Evolutionary conservation across 2,113 vertebrate species (phyloP).

Genomic region (Gadus macrocephalus): DNA sequence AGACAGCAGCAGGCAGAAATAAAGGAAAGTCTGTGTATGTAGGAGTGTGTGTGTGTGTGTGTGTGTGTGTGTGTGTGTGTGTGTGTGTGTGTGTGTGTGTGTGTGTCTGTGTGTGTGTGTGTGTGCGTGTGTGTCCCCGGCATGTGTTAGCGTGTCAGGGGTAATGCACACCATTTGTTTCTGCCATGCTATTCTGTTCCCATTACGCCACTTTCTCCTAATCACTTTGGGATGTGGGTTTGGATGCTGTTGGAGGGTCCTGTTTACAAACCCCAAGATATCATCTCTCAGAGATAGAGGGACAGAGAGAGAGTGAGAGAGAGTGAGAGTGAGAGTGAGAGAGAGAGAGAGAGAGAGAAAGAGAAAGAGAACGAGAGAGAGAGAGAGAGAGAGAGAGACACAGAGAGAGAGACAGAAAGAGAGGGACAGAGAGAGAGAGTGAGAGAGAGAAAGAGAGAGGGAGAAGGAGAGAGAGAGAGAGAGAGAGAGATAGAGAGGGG

Average conservation of each 20-base stretch:
- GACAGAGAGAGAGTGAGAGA: not conserved
- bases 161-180: constrained; percentile 29
- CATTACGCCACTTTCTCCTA: constrained; percentile 33
- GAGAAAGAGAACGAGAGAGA: no score
- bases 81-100: not conserved
- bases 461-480: constrained; percentile 3
- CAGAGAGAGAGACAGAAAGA: no score
- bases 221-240: constrained; percentile 29
- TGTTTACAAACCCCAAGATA: constrained; percentile 47
- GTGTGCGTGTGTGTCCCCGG: not conserved
- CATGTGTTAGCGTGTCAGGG: not conserved
- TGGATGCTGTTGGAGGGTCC: constrained; percentile 9
- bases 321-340: no score
- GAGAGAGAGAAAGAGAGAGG: no score
- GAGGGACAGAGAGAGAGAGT: not conserved
- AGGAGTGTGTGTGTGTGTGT: not conserved
- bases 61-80: not conserved
- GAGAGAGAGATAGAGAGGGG: not conserved
- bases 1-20: constrained; percentile 35
- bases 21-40: not conserved
- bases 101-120: not conserved
- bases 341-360: not conserved
- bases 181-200: constrained; percentile 36
- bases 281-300: constrained; percentile 19
- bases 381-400: not conserved